phyloP scores from a whole-genome alignment of 2,888 invertebrate species.

The Agrochola macilenta region DNA sequence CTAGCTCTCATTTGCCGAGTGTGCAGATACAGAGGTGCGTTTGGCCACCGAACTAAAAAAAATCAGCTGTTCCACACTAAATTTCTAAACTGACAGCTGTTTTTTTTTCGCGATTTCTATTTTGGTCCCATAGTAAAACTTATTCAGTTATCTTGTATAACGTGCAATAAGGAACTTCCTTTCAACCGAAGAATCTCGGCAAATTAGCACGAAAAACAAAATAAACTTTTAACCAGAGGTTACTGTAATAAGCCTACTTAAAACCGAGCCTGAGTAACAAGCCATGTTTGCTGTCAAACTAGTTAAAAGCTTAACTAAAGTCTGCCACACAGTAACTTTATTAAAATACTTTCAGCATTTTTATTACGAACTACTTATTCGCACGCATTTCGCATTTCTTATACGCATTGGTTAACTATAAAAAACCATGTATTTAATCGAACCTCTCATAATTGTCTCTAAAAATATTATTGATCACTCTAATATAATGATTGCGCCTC shows the following conservation, averaged over 20 bases:
- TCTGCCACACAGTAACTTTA: constrained; percentile 18
- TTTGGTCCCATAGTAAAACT: no score
- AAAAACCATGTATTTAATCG: not conserved
- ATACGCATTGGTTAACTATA: not conserved
- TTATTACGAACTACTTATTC: constrained; percentile 26
- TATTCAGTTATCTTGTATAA: no score
- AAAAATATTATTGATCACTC: not conserved
- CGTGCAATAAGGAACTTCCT: no score
- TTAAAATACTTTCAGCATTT: constrained; percentile 48
- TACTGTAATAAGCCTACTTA: constrained; percentile 18
- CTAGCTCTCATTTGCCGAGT: no score
- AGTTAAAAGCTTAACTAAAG: constrained; percentile 31
- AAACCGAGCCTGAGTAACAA: constrained; percentile 33
- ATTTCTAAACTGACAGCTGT: no score
- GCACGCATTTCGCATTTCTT: no score
- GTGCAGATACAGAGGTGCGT: no score
- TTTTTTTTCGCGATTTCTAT: no score
- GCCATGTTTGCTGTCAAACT: constrained; percentile 48
- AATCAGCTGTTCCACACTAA: no score
- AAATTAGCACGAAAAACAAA: not conserved
- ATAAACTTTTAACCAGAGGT: constrained; percentile 7
- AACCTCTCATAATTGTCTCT: no score
- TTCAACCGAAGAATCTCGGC: no score
- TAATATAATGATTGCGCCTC: not conserved
- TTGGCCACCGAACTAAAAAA: no score